phyloP scores from a whole-genome alignment of 2,797 vertebrate species.

The Pseudochromis fuscus region DNA sequence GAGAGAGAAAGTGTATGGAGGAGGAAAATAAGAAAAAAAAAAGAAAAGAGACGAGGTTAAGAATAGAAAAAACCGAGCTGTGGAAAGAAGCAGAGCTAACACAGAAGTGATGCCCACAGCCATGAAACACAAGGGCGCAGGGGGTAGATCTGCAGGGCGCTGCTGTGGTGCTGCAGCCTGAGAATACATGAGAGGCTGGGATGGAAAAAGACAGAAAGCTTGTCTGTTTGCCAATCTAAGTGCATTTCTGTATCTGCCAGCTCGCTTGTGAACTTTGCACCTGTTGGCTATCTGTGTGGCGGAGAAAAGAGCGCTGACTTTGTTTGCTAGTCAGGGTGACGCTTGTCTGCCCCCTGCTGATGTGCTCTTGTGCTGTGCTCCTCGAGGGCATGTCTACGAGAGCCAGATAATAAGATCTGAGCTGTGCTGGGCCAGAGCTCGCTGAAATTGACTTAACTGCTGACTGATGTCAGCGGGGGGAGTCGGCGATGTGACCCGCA shows the following conservation, averaged over 20 bases:
- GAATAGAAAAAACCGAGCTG: conserved; percentile 27
- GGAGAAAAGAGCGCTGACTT: conserved; percentile 37
- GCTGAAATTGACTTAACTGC: conserved; percentile 40
- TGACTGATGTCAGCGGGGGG: conserved; percentile 34
- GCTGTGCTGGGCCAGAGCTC: conserved; percentile 34
- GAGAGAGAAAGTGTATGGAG: conserved; percentile 17
- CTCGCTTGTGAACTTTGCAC: conserved; percentile 56
- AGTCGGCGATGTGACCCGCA: conserved; percentile 54
- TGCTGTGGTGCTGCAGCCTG: conserved; percentile 4
- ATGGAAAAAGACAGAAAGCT: not conserved
- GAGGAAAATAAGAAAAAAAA: conserved; percentile 25
- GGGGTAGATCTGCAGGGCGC: conserved; percentile 2
- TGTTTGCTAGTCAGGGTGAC: conserved; percentile 53
- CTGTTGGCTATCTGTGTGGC: conserved; percentile 47
- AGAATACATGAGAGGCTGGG: conserved; percentile 16
- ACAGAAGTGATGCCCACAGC: conserved; percentile 26
- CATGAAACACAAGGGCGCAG: conserved; percentile 15
- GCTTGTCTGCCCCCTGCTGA: conserved; percentile 42
- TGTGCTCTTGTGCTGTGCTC: conserved; percentile 42
- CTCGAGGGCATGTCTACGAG: conserved; percentile 45
- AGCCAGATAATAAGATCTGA: conserved; percentile 60
- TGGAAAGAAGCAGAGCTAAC: conserved; percentile 6
- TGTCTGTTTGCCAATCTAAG: conserved; percentile 37
- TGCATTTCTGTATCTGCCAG: conserved; percentile 37
- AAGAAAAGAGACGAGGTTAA: conserved; percentile 7